Conservation (phyloP, 2,113 vertebrate genomes). For the Scolopax mira region DNA sequence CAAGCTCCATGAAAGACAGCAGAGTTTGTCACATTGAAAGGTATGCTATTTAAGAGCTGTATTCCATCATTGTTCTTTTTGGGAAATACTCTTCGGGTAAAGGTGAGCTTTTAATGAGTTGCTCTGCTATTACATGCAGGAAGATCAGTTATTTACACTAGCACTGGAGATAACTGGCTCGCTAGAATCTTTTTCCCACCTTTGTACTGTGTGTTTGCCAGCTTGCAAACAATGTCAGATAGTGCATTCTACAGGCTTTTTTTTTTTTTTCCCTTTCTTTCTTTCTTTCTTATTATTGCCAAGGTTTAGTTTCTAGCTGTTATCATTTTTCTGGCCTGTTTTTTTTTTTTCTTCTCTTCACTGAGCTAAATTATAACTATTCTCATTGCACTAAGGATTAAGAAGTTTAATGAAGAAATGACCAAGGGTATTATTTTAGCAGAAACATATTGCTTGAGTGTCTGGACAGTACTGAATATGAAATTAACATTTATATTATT, state of each 20-base stretch:
- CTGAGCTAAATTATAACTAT: not conserved
- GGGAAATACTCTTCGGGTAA: not conserved
- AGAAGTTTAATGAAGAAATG: slow-evolving; percentile 37
- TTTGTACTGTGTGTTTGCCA: not conserved
- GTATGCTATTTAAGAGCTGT: not conserved
- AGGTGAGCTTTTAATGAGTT: not conserved
- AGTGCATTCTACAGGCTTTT: not conserved
- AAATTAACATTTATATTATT: not conserved
- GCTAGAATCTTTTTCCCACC: not conserved
- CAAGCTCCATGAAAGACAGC: not conserved
- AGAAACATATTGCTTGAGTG: not conserved
- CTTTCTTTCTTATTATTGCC: not conserved
- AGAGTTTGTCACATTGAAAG: not conserved
- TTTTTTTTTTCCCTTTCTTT: too few species aligned
- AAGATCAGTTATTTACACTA: not conserved
- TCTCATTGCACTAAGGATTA: not conserved
- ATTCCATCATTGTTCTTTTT: not conserved
- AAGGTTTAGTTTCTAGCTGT: not conserved
- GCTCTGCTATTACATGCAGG: not conserved
- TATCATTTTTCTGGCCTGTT: not conserved
- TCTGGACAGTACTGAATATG: not conserved
- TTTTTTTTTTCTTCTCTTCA: not conserved
- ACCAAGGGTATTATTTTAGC: not conserved
- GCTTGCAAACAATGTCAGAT: not conserved
- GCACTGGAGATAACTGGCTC: not conserved